phyloP scores from a whole-genome alignment of 2,797 vertebrate species.

The Nothura maculosa region DNA sequence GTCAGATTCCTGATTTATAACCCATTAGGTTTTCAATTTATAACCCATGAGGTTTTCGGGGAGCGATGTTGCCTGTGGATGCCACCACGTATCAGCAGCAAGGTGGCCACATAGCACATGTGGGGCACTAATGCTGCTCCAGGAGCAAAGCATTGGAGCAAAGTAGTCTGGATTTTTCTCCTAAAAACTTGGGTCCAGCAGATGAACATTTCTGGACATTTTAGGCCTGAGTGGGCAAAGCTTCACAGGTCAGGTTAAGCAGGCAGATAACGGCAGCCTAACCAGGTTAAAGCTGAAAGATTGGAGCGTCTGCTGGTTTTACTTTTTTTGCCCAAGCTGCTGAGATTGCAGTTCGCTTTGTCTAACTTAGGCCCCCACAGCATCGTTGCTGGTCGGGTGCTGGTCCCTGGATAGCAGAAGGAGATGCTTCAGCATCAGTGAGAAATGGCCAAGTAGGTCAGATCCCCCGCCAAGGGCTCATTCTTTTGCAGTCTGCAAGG shows the following conservation, averaged over 20 bases:
- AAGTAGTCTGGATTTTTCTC: fast-evolving
- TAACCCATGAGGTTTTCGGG: not conserved
- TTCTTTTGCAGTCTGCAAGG: not conserved
- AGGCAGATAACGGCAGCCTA: not conserved
- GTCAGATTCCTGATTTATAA: not conserved
- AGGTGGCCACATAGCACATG: fast-evolving
- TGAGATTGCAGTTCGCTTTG: not conserved
- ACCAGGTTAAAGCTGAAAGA: not conserved
- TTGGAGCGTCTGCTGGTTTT: not conserved
- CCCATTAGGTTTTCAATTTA: no score
- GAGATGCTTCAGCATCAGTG: not conserved
- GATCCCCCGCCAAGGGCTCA: no score
- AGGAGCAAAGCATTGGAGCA: not conserved
- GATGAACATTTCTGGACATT: not conserved
- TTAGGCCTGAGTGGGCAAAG: no score
- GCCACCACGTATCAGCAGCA: not conserved
- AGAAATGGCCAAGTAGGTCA: not conserved
- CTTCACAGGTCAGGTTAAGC: no score
- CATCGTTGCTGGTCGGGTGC: fast-evolving
- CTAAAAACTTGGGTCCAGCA: not conserved
- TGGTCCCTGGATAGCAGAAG: fast-evolving
- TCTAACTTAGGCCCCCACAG: not conserved
- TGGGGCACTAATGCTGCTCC: not conserved
- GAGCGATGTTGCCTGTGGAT: fast-evolving
- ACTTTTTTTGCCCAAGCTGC: not conserved